Base-by-base conservation (phyloP, 2,113 vertebrate species). In the Microcebus tavaratra region DNA sequence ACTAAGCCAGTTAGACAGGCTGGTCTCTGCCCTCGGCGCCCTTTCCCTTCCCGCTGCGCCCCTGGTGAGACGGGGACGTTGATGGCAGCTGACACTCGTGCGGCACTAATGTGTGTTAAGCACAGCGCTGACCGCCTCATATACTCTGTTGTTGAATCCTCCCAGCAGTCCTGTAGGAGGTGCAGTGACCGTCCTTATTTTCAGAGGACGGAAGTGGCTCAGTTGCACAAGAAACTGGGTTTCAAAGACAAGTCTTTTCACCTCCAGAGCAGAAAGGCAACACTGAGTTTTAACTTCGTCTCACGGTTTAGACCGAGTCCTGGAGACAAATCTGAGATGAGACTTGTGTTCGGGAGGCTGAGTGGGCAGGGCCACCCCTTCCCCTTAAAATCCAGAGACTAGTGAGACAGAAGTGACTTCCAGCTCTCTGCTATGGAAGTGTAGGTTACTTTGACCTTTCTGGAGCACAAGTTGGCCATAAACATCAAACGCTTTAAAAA, bases 311-410 rank as follows among this genome's bases (percentile, higher is more conserved):
- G 45, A 3, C 59, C 0, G 0, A 36, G 31, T n/a, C 23, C 78
- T 1, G 18, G 88, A 72, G 31, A 36, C 85, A 23, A 15, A 29
- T 79, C 10, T 7, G 57, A 68, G 75, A 18, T 75, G 75, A 81
- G n/a, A 14, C 9, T 9, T 6, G 13, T 17, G 50, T 0, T 0
- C 42, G 0, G 53, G 23, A 61, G 27, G 78, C 23, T 14, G 0
- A 1, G 3, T 13, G 59, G 67, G 20, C 36, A 2, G 10, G 7
- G n/a, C 11, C 68, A 7, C 18, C 21, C 50, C 27, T 75, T 13
- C 20, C 10, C 55, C 17, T 14, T 11, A 1, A 3, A 20, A 48
- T 34, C 73, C 67, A 11, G 59, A 25, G 36, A 53, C 1, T 4
- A 31, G 31, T 2, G 0, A 48, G 68, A 42, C 20, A 6, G n/a